Evolutionary conservation across 2,888 invertebrate genomes (phyloP), one percentile per base, ranked within the genome.

Genomic region (Anoncus sp.): DNA sequence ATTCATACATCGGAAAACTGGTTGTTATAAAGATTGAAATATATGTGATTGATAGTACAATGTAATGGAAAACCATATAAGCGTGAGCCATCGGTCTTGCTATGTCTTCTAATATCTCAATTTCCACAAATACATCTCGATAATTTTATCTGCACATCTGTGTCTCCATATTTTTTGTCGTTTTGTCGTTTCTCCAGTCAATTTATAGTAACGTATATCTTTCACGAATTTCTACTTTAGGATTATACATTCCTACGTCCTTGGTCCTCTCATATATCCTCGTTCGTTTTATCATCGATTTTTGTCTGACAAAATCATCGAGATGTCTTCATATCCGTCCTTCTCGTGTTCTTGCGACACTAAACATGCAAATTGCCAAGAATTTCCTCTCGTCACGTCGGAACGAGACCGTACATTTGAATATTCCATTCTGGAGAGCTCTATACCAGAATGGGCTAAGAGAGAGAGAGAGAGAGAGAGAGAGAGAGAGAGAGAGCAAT

Each of bases 391-490:
- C 40, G 22, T 43, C 24, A 57, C 43, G 31, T 38, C 49, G 22
- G 16, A 55, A 51, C 40, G 55, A 22, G 53, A 49, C 31, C 62
- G 62, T 72, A 67, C 73, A 77, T 77, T 77, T 77, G 70, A 74
- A 77, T 77, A 77, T 77, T 74, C 74, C 77, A 77, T 77, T 74
- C 74, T 35, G 69, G 63, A 77, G 65, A 70, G 57, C 63, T 66
- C 74, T 55, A 27, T 45, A 14, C n/a, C 40, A 40, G 14, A 55
- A 38, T 3, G 31, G 31, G 31, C 31, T 3, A 31, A 27, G n/a
- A 65, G n/a, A n/a, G n/a, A n/a, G n/a, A n/a, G n/a, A n/a, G n/a
- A 53, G n/a, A 3, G 5, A 35, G 10, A 6, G 3, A 31, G 59
- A 20, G 20, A n/a, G 20, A 18, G 9, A n/a, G 16, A 6, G 7